Conservation (phyloP, 2,797 vertebrate species). For the Acanthurus leucopareius region DNA sequence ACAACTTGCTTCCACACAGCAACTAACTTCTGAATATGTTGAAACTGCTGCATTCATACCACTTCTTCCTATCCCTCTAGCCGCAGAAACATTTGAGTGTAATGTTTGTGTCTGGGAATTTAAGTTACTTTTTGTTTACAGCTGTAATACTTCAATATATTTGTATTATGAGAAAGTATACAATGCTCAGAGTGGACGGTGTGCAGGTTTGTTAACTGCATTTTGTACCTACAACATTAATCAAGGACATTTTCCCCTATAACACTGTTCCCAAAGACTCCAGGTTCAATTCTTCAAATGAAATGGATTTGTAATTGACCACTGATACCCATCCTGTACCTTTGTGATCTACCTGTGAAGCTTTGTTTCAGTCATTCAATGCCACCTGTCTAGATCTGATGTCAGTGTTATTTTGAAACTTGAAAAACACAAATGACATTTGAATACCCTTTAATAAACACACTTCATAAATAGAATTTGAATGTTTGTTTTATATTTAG, state of each 20-base stretch:
- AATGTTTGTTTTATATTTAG: conserved; percentile 14
- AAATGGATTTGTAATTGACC: conserved; percentile 31
- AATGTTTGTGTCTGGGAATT: neutral
- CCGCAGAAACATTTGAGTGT: neutral
- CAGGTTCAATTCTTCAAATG: conserved; percentile 22
- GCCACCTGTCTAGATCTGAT: conserved; percentile 52
- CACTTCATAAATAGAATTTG: conserved; percentile 16
- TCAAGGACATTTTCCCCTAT: neutral
- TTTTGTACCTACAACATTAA: conserved; percentile 1
- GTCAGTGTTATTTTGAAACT: conserved; percentile 64
- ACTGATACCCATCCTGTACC: conserved; percentile 20
- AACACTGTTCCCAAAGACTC: conserved; percentile 9
- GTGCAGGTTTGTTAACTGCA: neutral
- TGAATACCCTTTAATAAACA: conserved; percentile 80
- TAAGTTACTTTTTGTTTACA: conserved; percentile 5
- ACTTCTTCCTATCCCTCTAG: neutral
- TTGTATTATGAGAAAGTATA: conserved; percentile 23
- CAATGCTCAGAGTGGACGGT: neutral
- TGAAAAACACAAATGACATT: conserved; percentile 58
- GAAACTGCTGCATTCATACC: conserved; percentile 20
- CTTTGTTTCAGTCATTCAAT: conserved; percentile 45
- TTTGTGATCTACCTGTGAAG: conserved; percentile 32
- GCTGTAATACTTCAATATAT: conserved; percentile 20
- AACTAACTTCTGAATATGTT: neutral
- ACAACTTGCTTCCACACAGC: neutral